Evolutionary conservation across 2,888 invertebrate genomes (phyloP).

Genomic region (Agriopis leucophaearia): DNA sequence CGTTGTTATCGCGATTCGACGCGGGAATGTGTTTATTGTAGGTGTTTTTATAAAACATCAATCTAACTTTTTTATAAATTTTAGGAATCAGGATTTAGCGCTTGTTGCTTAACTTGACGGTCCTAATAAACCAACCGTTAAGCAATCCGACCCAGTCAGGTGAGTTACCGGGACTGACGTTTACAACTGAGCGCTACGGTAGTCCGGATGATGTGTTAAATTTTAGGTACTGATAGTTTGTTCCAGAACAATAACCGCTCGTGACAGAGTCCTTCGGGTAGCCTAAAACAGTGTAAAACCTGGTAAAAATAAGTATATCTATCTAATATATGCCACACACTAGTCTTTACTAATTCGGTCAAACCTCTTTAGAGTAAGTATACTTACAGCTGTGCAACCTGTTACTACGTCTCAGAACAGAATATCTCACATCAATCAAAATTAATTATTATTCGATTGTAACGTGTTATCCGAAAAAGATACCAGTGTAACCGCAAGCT

Average conservation of each 20-base stretch:
- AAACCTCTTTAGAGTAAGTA: not conserved
- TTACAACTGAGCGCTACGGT: not conserved
- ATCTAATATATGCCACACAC: too few species aligned
- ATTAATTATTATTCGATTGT: slow-evolving; percentile 68
- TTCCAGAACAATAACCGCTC: not conserved
- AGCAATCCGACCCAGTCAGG: not conserved
- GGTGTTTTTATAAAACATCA: not conserved
- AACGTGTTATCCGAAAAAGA: slow-evolving; percentile 55
- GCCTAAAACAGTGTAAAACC: not conserved
- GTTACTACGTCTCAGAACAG: not conserved
- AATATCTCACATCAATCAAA: slow-evolving; percentile 63
- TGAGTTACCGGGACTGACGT: not conserved
- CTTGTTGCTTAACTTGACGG: too few species aligned
- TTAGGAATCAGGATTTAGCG: too few species aligned
- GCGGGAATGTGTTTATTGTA: slow-evolving; percentile 17
- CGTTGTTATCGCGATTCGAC: slow-evolving; percentile 35
- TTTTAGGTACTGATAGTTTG: not conserved
- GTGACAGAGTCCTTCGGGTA: not conserved
- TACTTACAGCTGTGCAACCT: not conserved
- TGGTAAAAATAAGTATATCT: not conserved
- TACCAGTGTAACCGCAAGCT: slow-evolving; percentile 53
- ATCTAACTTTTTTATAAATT: not conserved
- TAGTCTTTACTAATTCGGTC: not conserved
- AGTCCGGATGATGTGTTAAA: not conserved
- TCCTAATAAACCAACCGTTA: not conserved